Evolutionary conservation across 2,797 vertebrate species (phyloP).

Genomic region (Triplophysa yarkandensis): DNA sequence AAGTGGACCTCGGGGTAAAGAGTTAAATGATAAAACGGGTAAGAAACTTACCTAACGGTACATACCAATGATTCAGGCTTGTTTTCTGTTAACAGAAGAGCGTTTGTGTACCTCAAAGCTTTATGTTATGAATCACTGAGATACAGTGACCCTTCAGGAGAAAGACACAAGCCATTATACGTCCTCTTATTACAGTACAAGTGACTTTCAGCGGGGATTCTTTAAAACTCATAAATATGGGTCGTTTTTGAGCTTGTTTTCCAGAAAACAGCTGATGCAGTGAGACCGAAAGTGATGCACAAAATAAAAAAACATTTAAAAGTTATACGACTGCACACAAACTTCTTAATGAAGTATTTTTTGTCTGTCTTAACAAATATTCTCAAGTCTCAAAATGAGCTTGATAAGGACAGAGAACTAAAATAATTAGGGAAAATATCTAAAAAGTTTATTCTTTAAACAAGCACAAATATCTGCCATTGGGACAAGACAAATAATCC

Average conservation of each 20-base stretch:
- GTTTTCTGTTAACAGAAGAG: neutral
- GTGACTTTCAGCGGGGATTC: neutral
- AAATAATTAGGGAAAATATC: too few species aligned
- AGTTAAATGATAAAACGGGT: neutral
- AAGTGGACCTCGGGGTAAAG: neutral
- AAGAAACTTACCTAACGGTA: neutral
- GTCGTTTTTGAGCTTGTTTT: neutral
- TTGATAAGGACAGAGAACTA: too few species aligned
- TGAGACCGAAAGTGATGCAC: neutral
- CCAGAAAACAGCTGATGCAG: neutral
- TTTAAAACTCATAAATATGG: neutral
- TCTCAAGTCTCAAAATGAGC: too few species aligned
- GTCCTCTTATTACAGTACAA: neutral
- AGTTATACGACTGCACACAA: too few species aligned
- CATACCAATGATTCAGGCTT: neutral
- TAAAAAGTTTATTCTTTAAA: too few species aligned
- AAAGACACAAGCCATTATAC: neutral
- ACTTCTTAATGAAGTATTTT: too few species aligned
- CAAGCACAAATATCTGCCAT: too few species aligned
- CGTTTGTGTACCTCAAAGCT: neutral
- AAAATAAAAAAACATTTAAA: too few species aligned
- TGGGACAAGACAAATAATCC: too few species aligned
- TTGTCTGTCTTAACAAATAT: too few species aligned
- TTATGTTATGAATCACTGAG: neutral
- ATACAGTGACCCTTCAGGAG: neutral